A percentile compares a stretch with the other conserved stretches of the same genome.
Evolutionary conservation across 1,140 invertebrate species (phyloP).

Genomic region (Aphaenogaster rudis): DNA sequence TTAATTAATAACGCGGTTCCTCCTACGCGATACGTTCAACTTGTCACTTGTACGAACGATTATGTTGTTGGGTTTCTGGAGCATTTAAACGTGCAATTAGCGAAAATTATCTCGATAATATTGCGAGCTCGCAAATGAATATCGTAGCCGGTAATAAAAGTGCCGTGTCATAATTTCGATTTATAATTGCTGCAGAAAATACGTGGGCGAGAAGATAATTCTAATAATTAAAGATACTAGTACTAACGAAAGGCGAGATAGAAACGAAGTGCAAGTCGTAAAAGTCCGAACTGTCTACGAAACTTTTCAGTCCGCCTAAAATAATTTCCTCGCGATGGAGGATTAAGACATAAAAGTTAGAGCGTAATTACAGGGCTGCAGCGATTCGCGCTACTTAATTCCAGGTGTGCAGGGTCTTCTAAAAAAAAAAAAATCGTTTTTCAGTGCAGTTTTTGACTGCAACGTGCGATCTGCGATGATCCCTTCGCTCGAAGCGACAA

Average conservation of each 20-base stretch:
- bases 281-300: conserved; percentile 35
- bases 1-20: conserved; percentile 79
- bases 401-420: conserved; percentile 30
- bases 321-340: background rate
- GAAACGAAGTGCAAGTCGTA: conserved; percentile 32
- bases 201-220: conserved; percentile 37
- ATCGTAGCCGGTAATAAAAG: conserved; percentile 48
- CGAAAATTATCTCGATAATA: conserved; percentile 65
- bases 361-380: conserved; percentile 73
- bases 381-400: conserved; percentile 59
- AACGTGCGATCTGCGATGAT: conserved; percentile 31
- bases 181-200: conserved; percentile 31
- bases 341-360: conserved; percentile 79
- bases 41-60: conserved; percentile 80
- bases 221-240: conserved; percentile 24
- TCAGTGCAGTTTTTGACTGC: conserved; percentile 16
- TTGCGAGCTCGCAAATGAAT: conserved; percentile 17
- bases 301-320: background rate
- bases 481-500: conserved; percentile 3
- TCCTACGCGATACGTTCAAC: conserved; percentile 67
- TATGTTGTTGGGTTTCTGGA: conserved; percentile 77
- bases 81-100: conserved; percentile 79
- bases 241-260: background rate
- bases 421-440: background rate
- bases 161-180: conserved; percentile 17